Conservation (phyloP, 2,797 vertebrate species). For the Xenentodon cancila region DNA sequence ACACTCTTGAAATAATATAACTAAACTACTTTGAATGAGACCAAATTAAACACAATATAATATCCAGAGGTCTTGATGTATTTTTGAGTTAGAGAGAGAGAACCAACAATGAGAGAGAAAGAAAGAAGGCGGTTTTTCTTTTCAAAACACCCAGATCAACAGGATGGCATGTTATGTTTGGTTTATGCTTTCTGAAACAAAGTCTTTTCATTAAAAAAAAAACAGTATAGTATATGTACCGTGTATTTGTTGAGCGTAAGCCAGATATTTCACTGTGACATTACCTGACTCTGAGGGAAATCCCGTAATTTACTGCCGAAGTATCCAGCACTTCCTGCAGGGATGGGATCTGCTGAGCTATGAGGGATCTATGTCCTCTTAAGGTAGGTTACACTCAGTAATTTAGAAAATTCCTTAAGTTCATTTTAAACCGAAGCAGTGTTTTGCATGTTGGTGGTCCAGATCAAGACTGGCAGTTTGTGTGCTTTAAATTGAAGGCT, state of each 20-base stretch:
- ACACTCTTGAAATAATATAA: conserved; percentile 27
- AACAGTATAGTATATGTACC: neutral
- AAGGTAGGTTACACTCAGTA: conserved; percentile 29
- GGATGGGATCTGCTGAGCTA: conserved; percentile 31
- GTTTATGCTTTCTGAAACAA: conserved; percentile 51
- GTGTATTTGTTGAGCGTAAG: conserved; percentile 5
- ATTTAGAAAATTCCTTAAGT: conserved; percentile 41
- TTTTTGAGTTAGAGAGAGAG: conserved; percentile 13
- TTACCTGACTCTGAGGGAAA: conserved; percentile 35
- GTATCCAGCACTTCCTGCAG: conserved; percentile 12
- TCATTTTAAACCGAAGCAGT: conserved; percentile 37
- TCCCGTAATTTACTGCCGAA: conserved; percentile 45
- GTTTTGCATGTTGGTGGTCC: conserved; percentile 56
- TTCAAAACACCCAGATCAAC: conserved; percentile 22
- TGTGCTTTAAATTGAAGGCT: conserved; percentile 47
- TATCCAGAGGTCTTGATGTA: conserved; percentile 21
- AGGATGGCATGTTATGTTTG: conserved; percentile 33
- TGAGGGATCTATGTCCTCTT: conserved; percentile 29
- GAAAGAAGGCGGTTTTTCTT: conserved; percentile 33
- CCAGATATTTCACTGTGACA: conserved; percentile 39
- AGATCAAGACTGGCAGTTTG: conserved; percentile 41
- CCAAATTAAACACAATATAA: conserved; percentile 35
- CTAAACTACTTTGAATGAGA: conserved; percentile 6
- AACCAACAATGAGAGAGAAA: conserved; percentile 27
- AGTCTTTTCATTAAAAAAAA: conserved; percentile 6